A percentile compares a stretch with the other conserved stretches of the same genome.
Conservation (phyloP, 1,140 invertebrate species). For the Aleiodes sp. region DNA sequence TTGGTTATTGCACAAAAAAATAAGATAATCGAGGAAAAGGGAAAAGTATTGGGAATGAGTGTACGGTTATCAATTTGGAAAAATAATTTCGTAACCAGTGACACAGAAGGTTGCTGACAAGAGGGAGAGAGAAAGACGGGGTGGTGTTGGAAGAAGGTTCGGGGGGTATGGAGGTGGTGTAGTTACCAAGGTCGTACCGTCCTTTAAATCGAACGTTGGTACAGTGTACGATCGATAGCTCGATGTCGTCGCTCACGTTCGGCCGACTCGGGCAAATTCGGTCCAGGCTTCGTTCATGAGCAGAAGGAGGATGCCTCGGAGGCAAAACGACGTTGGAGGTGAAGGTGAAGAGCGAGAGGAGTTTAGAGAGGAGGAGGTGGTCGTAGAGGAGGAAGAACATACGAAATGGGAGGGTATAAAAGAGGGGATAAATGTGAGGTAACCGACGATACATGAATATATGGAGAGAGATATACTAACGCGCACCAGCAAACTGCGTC, state of each 20-base stretch:
- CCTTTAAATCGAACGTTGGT: constrained; percentile 35
- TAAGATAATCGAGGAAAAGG: no score
- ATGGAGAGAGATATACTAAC: constrained; percentile 2
- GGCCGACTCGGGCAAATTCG: constrained; percentile 27
- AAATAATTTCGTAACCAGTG: no score
- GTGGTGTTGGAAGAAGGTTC: background rate
- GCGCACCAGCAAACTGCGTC: constrained; percentile 31
- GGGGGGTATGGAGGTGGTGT: background rate
- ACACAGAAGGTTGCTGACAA: background rate
- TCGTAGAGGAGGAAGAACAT: no score
- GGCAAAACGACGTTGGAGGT: background rate
- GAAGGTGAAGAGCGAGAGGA: constrained; percentile 13
- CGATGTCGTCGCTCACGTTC: constrained; percentile 32
- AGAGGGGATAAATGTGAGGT: background rate
- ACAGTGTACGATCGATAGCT: constrained; percentile 33
- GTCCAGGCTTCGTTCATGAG: constrained; percentile 21
- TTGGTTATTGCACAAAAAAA: no score
- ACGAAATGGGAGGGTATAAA: no score
- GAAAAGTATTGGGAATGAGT: no score
- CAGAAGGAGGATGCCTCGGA: background rate
- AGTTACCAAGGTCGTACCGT: constrained; percentile 34
- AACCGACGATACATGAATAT: background rate
- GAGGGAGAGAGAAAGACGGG: background rate
- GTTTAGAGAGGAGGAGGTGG: background rate
- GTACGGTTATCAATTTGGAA: no score